These are phyloP conservation scores for Drosophila erecta DNA, from an alignment of 1,140 invertebrate species.

Conservation along the genomic window DNA sequence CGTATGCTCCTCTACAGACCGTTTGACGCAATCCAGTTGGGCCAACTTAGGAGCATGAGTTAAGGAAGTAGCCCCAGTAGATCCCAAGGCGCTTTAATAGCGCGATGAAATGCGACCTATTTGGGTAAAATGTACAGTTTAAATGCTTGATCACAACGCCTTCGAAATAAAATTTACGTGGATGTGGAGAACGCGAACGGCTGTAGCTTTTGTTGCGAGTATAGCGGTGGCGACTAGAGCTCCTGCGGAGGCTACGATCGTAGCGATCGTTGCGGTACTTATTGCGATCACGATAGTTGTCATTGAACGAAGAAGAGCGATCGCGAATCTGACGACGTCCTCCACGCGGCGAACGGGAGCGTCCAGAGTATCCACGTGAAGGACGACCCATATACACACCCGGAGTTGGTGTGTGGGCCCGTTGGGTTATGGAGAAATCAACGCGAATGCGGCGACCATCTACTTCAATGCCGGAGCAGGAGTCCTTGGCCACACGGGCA, in stretches of 20 bases:
- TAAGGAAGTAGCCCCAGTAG: background rate
- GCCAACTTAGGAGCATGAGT: constrained; percentile 20
- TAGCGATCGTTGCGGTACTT: constrained; percentile 20
- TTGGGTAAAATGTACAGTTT: too few relatives aligned
- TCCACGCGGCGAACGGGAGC: constrained; percentile 23
- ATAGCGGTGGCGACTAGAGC: constrained; percentile 36
- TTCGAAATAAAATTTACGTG: constrained; percentile 25
- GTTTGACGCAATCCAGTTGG: constrained; percentile 10
- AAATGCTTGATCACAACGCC: background rate
- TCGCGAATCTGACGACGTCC: constrained; percentile 33
- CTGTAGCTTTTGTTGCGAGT: constrained; percentile 41
- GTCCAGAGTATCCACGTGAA: constrained; percentile 84
- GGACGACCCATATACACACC: constrained; percentile 99
- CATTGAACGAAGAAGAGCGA: constrained; percentile 16
- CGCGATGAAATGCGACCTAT: constrained; percentile 37
- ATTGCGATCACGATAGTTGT: constrained; percentile 2
- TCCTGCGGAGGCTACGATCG: constrained; percentile 18
- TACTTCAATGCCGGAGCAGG: constrained; percentile 96
- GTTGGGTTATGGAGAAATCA: constrained; percentile 98
- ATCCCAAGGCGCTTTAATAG: constrained; percentile 28
- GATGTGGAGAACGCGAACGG: constrained; percentile 35
- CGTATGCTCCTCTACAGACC: constrained; percentile 19
- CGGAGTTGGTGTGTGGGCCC: constrained; percentile 98
- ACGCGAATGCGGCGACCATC: constrained; percentile 97
- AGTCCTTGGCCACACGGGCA: constrained; percentile 96